These are phyloP conservation scores for Merluccius polli DNA, from an alignment of 2,797 vertebrate species.

Conservation along the genomic window DNA sequence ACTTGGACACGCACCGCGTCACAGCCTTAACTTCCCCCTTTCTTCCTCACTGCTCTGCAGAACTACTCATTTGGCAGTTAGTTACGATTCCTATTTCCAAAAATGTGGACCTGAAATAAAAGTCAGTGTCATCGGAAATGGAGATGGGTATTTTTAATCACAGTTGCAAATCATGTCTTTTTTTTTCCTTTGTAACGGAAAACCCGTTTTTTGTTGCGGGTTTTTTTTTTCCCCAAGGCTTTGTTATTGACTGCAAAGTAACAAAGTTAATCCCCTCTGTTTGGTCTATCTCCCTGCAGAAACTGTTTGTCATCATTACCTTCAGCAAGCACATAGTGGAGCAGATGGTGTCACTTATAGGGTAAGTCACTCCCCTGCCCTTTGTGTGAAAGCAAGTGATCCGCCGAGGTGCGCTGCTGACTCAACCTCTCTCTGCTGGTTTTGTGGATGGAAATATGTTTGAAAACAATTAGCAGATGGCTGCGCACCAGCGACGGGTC, in stretches of 20 bases:
- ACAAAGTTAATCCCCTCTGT: constrained; percentile 13
- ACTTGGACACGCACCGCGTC: not conserved
- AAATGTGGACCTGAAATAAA: not conserved
- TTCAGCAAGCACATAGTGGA: constrained; percentile 99
- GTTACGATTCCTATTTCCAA: not conserved
- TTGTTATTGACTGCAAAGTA: not conserved
- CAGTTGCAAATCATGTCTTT: not conserved
- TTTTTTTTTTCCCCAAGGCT: constrained; percentile 27
- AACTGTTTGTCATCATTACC: constrained; percentile 97
- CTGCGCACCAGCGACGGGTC: constrained; percentile 15
- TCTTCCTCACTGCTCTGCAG: not conserved
- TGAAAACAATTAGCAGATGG: constrained; percentile 40
- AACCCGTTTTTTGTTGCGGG: not conserved
- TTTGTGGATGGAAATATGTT: constrained; percentile 29
- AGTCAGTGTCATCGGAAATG: not conserved
- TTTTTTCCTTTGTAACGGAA: not conserved
- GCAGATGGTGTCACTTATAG: constrained; percentile 97
- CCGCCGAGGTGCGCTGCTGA: constrained; percentile 10
- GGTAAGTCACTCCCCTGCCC: constrained; percentile 78
- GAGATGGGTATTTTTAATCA: not conserved
- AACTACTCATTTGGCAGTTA: not conserved
- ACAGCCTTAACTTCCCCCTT: not conserved
- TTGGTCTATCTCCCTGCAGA: constrained; percentile 73
- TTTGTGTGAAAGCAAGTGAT: not conserved
- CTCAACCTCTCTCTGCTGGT: constrained; percentile 12